These are phyloP conservation scores for Crotalus adamanteus DNA, from an alignment of 2,797 vertebrate species.

Conservation along the genomic window DNA sequence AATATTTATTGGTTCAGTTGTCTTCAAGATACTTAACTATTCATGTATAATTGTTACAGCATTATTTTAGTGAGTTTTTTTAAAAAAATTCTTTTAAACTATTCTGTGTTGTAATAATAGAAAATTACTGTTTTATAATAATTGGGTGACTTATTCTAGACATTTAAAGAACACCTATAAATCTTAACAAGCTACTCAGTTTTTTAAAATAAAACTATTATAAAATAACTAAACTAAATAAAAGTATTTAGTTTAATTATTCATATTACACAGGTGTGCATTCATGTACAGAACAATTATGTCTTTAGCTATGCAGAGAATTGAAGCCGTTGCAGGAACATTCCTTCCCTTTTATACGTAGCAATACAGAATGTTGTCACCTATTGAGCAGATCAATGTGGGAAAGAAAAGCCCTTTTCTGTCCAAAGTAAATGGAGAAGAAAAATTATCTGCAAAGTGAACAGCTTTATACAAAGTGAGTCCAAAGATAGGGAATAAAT, in stretches of 20 bases:
- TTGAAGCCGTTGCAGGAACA: neutral
- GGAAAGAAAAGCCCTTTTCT: neutral
- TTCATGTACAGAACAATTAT: slow-evolving; percentile 7
- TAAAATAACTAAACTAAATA: neutral
- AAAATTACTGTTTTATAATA: neutral
- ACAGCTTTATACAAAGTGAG: slow-evolving; percentile 6
- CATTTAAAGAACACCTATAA: neutral
- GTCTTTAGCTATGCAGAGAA: slow-evolving; percentile 16
- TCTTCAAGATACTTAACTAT: neutral
- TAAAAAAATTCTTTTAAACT: neutral
- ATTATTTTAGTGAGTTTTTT: neutral
- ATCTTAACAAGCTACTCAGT: neutral
- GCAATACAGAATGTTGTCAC: slow-evolving; percentile 1
- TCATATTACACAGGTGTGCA: neutral
- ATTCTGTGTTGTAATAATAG: neutral
- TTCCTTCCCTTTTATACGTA: slow-evolving; percentile 21
- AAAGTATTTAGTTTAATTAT: neutral
- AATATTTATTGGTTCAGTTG: neutral
- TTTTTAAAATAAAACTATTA: neutral
- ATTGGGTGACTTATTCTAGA: neutral
- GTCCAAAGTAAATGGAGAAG: slow-evolving; percentile 27
- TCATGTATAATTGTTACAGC: neutral
- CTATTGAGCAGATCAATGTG: slow-evolving; percentile 23
- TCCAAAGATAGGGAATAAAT: neutral
- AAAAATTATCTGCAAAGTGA: slow-evolving; percentile 26